Evolutionary conservation across 2,888 invertebrate genomes (phyloP), one percentile per base, ranked within the genome.

Genomic region (Lasiommata megera): DNA sequence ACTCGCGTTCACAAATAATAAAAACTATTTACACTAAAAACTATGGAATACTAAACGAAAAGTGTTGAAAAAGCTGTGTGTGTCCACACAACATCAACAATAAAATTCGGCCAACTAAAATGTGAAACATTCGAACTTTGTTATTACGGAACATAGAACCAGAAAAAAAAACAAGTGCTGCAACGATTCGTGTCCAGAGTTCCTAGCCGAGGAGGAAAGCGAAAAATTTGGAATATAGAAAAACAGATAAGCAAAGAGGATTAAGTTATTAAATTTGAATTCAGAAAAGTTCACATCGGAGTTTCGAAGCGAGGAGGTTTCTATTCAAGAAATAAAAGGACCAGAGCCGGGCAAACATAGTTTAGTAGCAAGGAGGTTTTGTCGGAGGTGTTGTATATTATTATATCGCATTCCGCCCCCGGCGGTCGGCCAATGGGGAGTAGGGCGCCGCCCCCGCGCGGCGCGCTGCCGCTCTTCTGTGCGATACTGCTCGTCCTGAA

Each of bases 381-480:
- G 61, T 68, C 64, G 69, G 69, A 72, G 76, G 79, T n/a, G n/a
- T 69, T 79, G 80, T 80, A 74, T 81, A 76, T 76, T 74, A 70
- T 74, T 76, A 79, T 78, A 80, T 71, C 65, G 71, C 60, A 64
- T 63, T 61, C 79, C 84, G 85, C 86, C 84, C 82, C 77, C 75
- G 74, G 65, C 68, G 70, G 64, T 78, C 83, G 82, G 73, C 89
- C 89, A 89, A 89, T 89, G 89, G 74, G 78, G 85, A 74, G 69
- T 67, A 66, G 77, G 87, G 79, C 68, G 62, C 73, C 88, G 89
- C 89, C 89, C 84, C 80, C 82, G 75, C 72, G 75, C 78, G 82
- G 80, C 72, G 64, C 64, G 65, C 65, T 72, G 77, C 72, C 75
- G 72, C 73, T 70, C 67, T 67, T 73, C 60, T 69, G 80, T 66